Evolutionary conservation across 2,888 invertebrate genomes (phyloP).

Genomic region (Tillus elongatus): DNA sequence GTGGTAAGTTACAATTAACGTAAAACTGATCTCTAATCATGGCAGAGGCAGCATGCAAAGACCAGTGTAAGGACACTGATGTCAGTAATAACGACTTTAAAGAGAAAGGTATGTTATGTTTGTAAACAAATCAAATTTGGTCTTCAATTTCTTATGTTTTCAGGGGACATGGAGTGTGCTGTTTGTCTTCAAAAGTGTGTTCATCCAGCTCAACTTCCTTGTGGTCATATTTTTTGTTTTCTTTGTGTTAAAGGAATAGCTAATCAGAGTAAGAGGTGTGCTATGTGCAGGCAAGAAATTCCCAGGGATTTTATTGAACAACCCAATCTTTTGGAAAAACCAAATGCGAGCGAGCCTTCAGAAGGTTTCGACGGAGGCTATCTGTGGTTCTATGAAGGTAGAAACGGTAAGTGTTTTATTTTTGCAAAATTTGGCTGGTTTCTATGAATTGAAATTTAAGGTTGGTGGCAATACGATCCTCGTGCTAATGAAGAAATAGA

Average conservation of each 20-base stretch:
- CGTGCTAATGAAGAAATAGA: slow-evolving; percentile 57
- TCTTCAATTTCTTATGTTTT: too few relatives aligned
- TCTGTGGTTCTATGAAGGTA: slow-evolving; percentile 94
- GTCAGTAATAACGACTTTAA: too few relatives aligned
- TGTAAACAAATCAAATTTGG: too few relatives aligned
- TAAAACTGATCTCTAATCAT: too few relatives aligned
- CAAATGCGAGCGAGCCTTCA: slow-evolving; percentile 35
- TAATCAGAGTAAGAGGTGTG: slow-evolving; percentile 79
- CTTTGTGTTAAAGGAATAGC: slow-evolving; percentile 90
- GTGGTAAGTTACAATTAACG: too few relatives aligned
- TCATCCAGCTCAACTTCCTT: slow-evolving; percentile 87
- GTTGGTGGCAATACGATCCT: slow-evolving; percentile 69
- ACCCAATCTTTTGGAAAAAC: slow-evolving; percentile 63
- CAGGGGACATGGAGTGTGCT: slow-evolving; percentile 64
- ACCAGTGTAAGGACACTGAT: too few relatives aligned
- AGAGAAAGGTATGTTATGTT: too few relatives aligned
- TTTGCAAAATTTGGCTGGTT: slow-evolving; percentile 4
- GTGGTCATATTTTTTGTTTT: slow-evolving; percentile 93
- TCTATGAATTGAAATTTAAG: slow-evolving; percentile 37
- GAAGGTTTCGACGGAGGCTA: slow-evolving; percentile 57
- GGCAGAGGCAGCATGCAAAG: too few relatives aligned
- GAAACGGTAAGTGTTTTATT: slow-evolving; percentile 60
- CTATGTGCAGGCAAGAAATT: slow-evolving; percentile 86
- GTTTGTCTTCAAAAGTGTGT: slow-evolving; percentile 85
- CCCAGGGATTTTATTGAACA: slow-evolving; percentile 82